phyloP scores from a whole-genome alignment of 1,140 invertebrate species.

The Lethrus apterus region DNA sequence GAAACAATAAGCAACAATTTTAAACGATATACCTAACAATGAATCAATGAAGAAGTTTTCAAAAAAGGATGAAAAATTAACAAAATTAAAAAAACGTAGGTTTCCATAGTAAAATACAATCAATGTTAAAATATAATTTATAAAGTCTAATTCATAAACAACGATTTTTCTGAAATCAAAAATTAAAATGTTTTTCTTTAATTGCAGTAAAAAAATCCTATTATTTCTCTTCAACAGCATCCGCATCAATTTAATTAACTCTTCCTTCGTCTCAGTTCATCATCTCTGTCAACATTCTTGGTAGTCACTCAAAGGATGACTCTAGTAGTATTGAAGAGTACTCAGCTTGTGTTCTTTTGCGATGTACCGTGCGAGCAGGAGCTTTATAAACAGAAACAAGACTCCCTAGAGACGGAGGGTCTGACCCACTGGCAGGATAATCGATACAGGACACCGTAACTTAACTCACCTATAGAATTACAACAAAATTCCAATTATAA shows the following conservation, averaged over 20 bases:
- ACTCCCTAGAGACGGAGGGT: constrained; percentile 28
- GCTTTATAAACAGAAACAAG: constrained; percentile 32
- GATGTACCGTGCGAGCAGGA: constrained; percentile 19
- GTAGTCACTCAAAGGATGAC: constrained; percentile 8
- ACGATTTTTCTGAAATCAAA: no score
- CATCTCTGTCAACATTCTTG: constrained; percentile 9
- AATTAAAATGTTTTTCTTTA: no score
- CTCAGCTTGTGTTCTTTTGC: constrained; percentile 26
- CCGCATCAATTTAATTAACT: constrained; percentile 19
- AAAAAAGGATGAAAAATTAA: no score
- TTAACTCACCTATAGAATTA: not conserved
- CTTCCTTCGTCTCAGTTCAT: constrained; percentile 12
- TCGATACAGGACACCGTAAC: constrained; percentile 19
- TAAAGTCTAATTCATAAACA: no score
- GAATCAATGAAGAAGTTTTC: no score
- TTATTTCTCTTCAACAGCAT: no score
- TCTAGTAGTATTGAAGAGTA: constrained; percentile 15
- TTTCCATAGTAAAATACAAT: no score
- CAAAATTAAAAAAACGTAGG: no score
- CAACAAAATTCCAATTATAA: not conserved
- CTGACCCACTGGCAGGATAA: constrained; percentile 24
- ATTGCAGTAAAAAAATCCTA: no score
- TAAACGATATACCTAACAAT: no score
- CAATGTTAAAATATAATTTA: no score
- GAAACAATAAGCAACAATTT: no score